Evolutionary conservation across 2,888 invertebrate genomes (phyloP).

Genomic region (Drosophila affinis): DNA sequence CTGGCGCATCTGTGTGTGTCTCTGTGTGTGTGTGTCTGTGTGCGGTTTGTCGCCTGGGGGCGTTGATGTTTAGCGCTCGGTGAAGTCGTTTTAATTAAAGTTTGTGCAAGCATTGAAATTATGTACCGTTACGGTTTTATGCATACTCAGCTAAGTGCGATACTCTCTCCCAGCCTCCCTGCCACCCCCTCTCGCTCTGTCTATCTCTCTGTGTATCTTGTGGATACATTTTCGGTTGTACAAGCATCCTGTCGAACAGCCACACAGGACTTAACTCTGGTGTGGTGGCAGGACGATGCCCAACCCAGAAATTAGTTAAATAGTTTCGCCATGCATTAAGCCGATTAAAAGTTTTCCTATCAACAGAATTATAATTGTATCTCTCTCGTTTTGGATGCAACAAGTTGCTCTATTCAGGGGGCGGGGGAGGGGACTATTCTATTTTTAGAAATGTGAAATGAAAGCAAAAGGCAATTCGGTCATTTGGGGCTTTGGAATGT

Average conservation of each 20-base stretch:
- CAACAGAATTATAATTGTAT: constrained; percentile 27
- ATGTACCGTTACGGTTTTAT: constrained; percentile 48
- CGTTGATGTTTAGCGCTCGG: constrained; percentile 55
- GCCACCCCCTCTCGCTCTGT: background rate
- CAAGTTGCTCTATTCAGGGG: constrained; percentile 15
- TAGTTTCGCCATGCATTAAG: constrained; percentile 27
- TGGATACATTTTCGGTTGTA: constrained; percentile 1
- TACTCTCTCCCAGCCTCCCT: background rate
- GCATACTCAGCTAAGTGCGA: constrained; percentile 26
- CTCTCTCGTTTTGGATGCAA: constrained; percentile 14
- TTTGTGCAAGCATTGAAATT: constrained; percentile 67
- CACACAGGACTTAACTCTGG: constrained; percentile 16
- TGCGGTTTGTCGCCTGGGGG: constrained; percentile 31
- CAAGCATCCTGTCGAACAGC: constrained; percentile 10
- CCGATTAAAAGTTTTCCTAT: constrained; percentile 53
- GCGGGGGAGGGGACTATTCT: background rate
- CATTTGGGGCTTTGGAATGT: background rate
- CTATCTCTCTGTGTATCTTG: background rate
- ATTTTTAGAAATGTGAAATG: no score
- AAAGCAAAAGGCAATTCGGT: background rate
- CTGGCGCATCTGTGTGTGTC: constrained; percentile 5
- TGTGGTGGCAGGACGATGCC: constrained; percentile 9
- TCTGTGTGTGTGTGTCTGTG: constrained; percentile 4
- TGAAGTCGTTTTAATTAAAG: constrained; percentile 72
- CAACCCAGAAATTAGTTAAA: constrained; percentile 31